These are phyloP conservation scores for Apogon talboti DNA, from an alignment of 2,797 vertebrate species.

Conservation along the genomic window DNA sequence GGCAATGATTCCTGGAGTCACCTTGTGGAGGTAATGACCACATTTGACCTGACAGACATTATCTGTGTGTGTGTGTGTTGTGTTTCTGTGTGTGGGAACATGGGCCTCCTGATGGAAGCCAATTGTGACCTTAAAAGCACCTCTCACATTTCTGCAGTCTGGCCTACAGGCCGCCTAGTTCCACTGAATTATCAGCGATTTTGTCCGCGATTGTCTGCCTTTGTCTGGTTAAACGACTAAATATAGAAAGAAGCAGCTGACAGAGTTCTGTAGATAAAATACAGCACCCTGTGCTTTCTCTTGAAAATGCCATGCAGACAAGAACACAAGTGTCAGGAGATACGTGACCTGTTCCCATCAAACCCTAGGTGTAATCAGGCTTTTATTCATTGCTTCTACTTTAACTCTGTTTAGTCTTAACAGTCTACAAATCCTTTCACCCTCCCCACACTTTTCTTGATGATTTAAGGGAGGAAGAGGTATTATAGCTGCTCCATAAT, in stretches of 20 bases:
- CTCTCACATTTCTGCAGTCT: constrained; percentile 26
- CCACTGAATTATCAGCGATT: constrained; percentile 25
- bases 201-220: constrained; percentile 27
- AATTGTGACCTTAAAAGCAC: constrained; percentile 52
- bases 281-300: constrained; percentile 13
- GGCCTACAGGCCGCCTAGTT: constrained; percentile 23
- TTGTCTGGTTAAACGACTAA: constrained; percentile 34
- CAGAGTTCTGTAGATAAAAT: constrained; percentile 36
- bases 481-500: constrained; percentile 47
- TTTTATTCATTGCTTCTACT: constrained; percentile 22
- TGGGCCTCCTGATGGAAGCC: background rate
- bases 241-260: constrained; percentile 31
- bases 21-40: constrained; percentile 41
- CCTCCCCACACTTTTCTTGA: background rate
- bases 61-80: constrained; percentile 9
- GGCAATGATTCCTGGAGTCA: constrained; percentile 40
- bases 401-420: constrained; percentile 18
- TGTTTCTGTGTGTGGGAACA: constrained; percentile 21
- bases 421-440: constrained; percentile 23
- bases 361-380: constrained; percentile 15
- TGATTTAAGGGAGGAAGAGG: constrained; percentile 19
- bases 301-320: constrained; percentile 35
- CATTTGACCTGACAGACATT: constrained; percentile 32
- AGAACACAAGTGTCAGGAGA: constrained; percentile 13
- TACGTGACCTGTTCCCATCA: constrained; percentile 9